Evolutionary conservation across 2,888 invertebrate species (phyloP), one percentile per base, ranked within the genome.

Genomic region (Apoda limacodes): DNA sequence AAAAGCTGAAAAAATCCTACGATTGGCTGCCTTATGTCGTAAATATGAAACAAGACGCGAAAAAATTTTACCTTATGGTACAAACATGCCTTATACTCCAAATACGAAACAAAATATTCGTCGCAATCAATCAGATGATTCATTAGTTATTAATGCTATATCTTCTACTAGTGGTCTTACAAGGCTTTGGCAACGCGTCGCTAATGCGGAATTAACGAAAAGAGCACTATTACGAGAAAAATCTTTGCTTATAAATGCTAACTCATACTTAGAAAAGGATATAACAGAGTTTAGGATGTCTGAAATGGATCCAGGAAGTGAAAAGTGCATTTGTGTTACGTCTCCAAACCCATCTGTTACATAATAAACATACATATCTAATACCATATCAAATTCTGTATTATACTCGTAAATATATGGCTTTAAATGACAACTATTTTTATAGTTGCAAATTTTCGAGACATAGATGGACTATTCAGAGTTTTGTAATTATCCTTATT

Each of bases 1-100:
- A 32, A 84, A 82, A 50, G 83, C 82, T 3, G 75, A 82, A 34
- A 75, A 72, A 45, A 75, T 85, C 27, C 47, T 83, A 25, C 71
- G 76, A 13, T 47, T 85, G 39, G 71, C 76, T 13, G 66, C 69
- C 13, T 60, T 81, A n/a, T 85, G 85, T 40, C 59, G 81, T 20
- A 84, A 83, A 53, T 81, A 75, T 45, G 84, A 85, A 60, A 84
- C 82, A 0, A 72, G 74, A 38, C 60, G 69, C 9, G 84, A 85
- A 55, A 82, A 80, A 46, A 60, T 82, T 10, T 38, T 78, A 24
- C 78, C 76, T 2, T 82, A 55, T 36, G 74, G 67, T 25, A 54
- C 56, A 5, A 35, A 32, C 9, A 27, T 42, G 25, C 69, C 69
- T 13, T 53, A 60, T 30, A 54, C 59, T 2, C 62, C 65, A 10